Evolutionary conservation across 2,113 vertebrate genomes (phyloP).

Genomic region (Podocnemis expansa): DNA sequence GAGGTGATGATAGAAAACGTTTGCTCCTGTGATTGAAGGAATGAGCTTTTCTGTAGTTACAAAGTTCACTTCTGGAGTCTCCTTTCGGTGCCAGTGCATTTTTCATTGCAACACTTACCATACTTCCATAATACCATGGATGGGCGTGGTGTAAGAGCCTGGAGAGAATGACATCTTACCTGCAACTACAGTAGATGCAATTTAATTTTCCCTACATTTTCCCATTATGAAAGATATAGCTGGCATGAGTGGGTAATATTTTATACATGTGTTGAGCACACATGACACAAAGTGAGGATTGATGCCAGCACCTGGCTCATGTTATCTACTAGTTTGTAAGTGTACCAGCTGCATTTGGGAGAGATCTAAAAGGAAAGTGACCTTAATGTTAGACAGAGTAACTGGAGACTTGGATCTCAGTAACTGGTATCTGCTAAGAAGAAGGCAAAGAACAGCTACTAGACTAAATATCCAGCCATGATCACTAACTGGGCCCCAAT

Average conservation of each 20-base stretch:
- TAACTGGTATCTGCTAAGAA: neutral
- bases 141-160: neutral
- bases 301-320: neutral
- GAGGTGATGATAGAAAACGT: neutral
- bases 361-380: neutral
- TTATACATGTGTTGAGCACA: too few species aligned
- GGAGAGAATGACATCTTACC: too few species aligned
- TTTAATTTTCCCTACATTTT: neutral
- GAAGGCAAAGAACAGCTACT: neutral
- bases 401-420: neutral
- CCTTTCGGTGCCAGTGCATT: neutral
- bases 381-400: too few species aligned
- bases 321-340: neutral
- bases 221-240: neutral
- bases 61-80: neutral
- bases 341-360: neutral
- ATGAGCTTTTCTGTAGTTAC: neutral
- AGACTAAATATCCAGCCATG: neutral
- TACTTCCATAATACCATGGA: accelerated
- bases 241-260: neutral
- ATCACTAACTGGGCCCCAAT: neutral
- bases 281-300: neutral
- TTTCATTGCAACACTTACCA: neutral
- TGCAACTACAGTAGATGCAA: too few species aligned
- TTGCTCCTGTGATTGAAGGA: neutral